Base-by-base conservation (phyloP, 2,797 vertebrate species). In the Pseudomugil gertrudae region DNA sequence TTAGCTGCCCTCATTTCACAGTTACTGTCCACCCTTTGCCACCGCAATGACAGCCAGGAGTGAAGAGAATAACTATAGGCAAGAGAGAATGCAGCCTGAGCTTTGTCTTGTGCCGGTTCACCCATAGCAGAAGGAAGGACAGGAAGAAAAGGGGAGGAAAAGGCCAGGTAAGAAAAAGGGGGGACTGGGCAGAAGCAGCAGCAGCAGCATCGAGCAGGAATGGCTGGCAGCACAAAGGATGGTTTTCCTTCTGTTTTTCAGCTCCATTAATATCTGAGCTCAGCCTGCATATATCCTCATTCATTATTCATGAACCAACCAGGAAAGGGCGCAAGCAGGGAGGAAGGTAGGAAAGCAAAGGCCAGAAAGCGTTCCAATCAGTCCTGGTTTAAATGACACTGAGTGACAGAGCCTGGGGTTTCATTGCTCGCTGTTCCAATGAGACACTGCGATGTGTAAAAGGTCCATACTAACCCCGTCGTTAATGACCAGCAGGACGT, bases 361-460 rank as follows among this genome's bases (percentile, higher is more conserved):
- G 95, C 95, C 96, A 96, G 92, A 89, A 82, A 81, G 91, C 92
- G 93, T 92, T 95, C 95, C 95, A 96, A 97, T 98, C 97, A 97
- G 98, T 96, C 96, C 95, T 94, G 94, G 90, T 95, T 95, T 96
- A 96, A 95, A 95, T 97, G 97, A 98, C 97, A 96, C 95, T 95
- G 93, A 96, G 95, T 96, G 97, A 97, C 97, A 96, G 95, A 95
- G 94, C 95, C 93, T 88, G 92, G 93, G 94, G 94, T 96, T 96
- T 92, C 95, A 95, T 94, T 90, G 93, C 93, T 94, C 88, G 86
- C 93, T 91, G 92, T 92, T 94, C 93, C 93, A 91, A 91, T 87
- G 80, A 93, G 94, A 80, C 89, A 87, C 95, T 87, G 94, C 89
- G 88, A 90, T 79, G 88, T 76, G 89, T 95, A 94, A 96, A 95